Evolutionary conservation across 2,888 invertebrate species (phyloP).

Genomic region (Cosmia pyralina): DNA sequence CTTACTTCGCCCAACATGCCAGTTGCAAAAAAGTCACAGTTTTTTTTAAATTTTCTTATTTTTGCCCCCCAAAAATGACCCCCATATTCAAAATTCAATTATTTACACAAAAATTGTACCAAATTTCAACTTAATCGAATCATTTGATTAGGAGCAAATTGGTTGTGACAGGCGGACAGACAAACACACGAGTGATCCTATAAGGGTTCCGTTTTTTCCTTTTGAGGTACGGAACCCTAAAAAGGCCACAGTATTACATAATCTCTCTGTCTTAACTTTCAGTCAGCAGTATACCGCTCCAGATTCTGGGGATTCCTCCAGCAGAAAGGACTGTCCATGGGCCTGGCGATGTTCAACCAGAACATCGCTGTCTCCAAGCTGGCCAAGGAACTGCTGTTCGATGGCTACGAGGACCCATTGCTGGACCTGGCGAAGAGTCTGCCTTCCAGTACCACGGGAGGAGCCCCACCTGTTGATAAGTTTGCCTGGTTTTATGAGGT

Average conservation of each 20-base stretch:
- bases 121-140: too few species aligned
- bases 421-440: conserved; percentile 92
- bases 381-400: conserved; percentile 93
- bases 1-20: too few species aligned
- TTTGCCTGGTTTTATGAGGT: conserved; percentile 96
- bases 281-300: conserved; percentile 91
- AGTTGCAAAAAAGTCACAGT: too few species aligned
- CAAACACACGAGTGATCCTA: too few species aligned
- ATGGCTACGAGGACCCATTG: conserved; percentile 94
- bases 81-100: too few species aligned
- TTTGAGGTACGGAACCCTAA: too few species aligned
- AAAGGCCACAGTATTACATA: neutral
- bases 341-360: conserved; percentile 90
- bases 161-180: too few species aligned
- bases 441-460: conserved; percentile 89
- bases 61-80: too few species aligned
- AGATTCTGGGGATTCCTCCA: conserved; percentile 90
- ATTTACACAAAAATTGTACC: too few species aligned
- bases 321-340: conserved; percentile 91
- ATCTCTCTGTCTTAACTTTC: conserved; percentile 68
- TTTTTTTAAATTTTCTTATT: too few species aligned
- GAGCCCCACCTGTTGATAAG: conserved; percentile 92
- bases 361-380: conserved; percentile 91
- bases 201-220: too few species aligned
- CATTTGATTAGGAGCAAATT: too few species aligned